phyloP scores from a whole-genome alignment of 2,113 vertebrate species.

The Leucopsar rothschildi region DNA sequence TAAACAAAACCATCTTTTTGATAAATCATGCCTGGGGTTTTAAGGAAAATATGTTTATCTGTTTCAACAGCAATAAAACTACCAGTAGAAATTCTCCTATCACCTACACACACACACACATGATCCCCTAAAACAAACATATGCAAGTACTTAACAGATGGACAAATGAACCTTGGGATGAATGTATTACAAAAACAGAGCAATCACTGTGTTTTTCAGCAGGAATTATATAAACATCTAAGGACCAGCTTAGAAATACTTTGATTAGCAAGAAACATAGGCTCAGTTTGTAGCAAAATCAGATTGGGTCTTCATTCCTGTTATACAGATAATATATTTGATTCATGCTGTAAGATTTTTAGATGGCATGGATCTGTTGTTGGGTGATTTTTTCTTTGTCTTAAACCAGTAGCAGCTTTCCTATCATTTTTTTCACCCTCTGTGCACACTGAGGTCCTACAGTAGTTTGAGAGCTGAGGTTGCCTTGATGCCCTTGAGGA shows the following conservation, averaged over 20 bases:
- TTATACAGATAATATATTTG: neutral
- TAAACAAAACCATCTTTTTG: conserved; percentile 57
- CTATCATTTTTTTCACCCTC: neutral
- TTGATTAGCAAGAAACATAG: neutral
- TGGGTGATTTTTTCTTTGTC: neutral
- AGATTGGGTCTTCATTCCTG: neutral
- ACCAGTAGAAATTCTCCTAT: conserved; percentile 56
- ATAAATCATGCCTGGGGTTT: conserved; percentile 60
- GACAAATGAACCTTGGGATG: conserved; percentile 66
- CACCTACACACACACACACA: neutral
- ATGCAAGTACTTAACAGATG: conserved; percentile 68
- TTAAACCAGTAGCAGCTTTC: neutral
- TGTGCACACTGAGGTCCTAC: neutral
- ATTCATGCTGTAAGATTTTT: neutral
- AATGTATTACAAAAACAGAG: conserved; percentile 47
- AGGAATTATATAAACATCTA: neutral
- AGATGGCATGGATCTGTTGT: neutral
- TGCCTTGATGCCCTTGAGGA: conserved; percentile 39
- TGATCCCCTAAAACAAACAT: conserved; percentile 1
- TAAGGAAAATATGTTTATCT: conserved; percentile 64
- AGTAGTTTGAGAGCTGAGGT: neutral
- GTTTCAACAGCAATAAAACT: conserved; percentile 64
- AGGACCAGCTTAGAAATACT: neutral
- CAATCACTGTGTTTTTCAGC: neutral
- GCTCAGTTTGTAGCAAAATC: neutral